Percentiles rank a stretch among this genome's conserved stretches.
Conservation (phyloP, 2,888 invertebrate species). For the Nesidiocoris tenuis region DNA sequence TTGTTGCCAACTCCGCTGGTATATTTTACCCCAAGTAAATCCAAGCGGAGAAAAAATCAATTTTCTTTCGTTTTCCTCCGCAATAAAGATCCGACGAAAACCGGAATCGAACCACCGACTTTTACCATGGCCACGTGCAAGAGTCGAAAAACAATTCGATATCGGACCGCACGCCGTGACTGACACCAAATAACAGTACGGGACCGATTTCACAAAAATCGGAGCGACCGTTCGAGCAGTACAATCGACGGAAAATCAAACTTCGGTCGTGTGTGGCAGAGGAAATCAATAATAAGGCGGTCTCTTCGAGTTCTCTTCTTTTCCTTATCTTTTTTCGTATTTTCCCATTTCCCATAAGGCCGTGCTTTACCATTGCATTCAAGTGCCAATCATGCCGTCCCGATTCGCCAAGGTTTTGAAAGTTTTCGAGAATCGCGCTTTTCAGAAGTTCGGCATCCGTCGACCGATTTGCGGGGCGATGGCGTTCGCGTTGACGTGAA, state of each 20-base stretch:
- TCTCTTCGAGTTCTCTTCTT: not conserved
- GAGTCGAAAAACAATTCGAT: not conserved
- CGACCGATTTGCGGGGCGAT: not conserved
- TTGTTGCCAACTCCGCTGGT: too few relatives aligned
- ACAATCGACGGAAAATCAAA: not conserved
- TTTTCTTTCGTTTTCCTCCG: too few relatives aligned
- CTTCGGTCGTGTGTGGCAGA: constrained; percentile 42
- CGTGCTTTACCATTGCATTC: not conserved
- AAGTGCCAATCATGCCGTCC: not conserved
- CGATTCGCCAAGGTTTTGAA: not conserved
- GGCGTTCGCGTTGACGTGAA: not conserved
- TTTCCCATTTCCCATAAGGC: not conserved
- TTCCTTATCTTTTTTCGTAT: not conserved
- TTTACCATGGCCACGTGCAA: too few relatives aligned
- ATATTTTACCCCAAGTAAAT: too few relatives aligned
- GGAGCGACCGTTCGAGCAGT: not conserved
- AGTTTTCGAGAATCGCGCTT: not conserved
- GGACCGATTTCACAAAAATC: not conserved
- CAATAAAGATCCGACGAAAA: too few relatives aligned
- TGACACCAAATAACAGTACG: not conserved
- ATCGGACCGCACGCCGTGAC: not conserved
- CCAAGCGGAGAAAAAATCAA: too few relatives aligned
- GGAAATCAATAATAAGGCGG: constrained; percentile 42
- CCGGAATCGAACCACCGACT: too few relatives aligned
- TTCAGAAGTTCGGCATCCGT: not conserved